Conservation (phyloP, 2,888 invertebrate genomes). For the Acronicta psi region DNA sequence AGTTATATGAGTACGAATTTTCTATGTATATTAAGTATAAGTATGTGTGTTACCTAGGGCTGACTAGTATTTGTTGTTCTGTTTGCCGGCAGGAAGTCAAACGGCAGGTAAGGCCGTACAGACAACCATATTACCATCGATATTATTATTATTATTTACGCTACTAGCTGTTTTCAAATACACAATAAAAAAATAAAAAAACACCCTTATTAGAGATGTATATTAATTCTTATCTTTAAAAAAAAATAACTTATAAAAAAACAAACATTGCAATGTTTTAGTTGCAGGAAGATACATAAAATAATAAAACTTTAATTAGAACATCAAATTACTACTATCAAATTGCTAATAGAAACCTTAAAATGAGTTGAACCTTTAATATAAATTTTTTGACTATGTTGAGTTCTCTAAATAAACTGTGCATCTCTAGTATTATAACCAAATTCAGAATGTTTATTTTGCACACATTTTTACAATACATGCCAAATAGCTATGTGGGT, state of each 20-base stretch:
- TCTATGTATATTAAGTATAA: slow-evolving; percentile 34
- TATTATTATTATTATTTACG: slow-evolving; percentile 54
- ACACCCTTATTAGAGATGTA: slow-evolving; percentile 30
- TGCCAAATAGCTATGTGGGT: neutral
- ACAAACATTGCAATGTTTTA: too few relatives aligned
- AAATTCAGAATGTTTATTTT: slow-evolving; percentile 14
- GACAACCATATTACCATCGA: slow-evolving; percentile 52
- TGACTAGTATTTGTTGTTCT: slow-evolving; percentile 77
- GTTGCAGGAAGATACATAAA: too few relatives aligned
- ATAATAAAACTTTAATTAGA: neutral
- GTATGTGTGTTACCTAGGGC: slow-evolving; percentile 55
- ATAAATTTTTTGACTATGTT: neutral
- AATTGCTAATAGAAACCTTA: neutral
- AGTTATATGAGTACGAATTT: slow-evolving; percentile 15
- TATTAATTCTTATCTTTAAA: neutral
- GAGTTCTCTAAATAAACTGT: too few relatives aligned
- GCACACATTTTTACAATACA: slow-evolving; percentile 12
- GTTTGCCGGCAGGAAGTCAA: slow-evolving; percentile 86
- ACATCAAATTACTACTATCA: neutral
- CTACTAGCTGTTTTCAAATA: slow-evolving; percentile 30
- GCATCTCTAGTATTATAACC: slow-evolving; percentile 36
- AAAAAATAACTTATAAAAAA: too few relatives aligned
- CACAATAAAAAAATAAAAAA: slow-evolving; percentile 9
- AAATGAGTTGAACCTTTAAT: neutral
- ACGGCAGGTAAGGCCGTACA: slow-evolving; percentile 83